Conservation (phyloP, 1,140 invertebrate species). For the Drosophila ironensis region DNA sequence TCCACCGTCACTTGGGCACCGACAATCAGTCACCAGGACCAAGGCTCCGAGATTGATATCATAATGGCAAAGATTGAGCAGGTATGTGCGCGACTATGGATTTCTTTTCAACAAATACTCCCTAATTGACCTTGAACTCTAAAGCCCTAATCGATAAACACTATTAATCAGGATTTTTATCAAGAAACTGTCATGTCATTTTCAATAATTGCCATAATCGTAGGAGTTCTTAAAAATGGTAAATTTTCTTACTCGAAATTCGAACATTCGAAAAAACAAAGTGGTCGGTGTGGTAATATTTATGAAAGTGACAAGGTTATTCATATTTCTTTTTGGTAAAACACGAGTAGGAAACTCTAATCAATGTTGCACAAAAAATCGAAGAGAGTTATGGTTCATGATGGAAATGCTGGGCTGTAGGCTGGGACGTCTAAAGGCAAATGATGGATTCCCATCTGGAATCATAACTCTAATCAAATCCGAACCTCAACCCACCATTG, state of each 20-base stretch:
- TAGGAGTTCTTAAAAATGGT: no score
- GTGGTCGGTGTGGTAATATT: background rate
- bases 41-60: slow-evolving; percentile 92
- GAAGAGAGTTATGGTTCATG: slow-evolving; percentile 8
- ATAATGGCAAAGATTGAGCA: slow-evolving; percentile 98
- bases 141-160: no score
- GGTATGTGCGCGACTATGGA: slow-evolving; percentile 62
- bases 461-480: background rate
- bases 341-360: background rate
- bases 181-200: no score
- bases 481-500: background rate
- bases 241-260: no score
- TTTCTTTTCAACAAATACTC: no score
- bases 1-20: slow-evolving; percentile 82
- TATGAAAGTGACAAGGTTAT: slow-evolving; percentile 11
- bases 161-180: no score
- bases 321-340: background rate
- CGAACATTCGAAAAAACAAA: no score
- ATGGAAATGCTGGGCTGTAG: background rate
- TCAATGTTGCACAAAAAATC: background rate
- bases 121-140: no score
- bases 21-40: slow-evolving; percentile 85
- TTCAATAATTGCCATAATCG: no score
- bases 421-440: background rate
- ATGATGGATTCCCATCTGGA: background rate